A percentile compares a stretch with the other conserved stretches of the same genome.
phyloP scores from a whole-genome alignment of 2,797 vertebrate genomes.

The Chaenodraco wilsoni region DNA sequence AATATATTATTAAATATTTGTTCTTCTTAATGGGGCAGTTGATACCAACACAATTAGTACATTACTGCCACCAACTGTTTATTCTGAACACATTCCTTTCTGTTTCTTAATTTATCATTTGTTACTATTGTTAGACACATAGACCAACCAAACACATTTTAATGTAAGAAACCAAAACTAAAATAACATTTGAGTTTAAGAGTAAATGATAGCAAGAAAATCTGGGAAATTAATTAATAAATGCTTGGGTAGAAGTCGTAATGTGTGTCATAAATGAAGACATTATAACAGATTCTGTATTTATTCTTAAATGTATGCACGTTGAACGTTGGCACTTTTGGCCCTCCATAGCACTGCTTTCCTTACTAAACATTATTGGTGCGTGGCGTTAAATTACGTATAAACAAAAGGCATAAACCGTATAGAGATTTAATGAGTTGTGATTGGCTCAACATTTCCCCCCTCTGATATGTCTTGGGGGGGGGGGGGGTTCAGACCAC shows the following conservation, averaged over 20 bases:
- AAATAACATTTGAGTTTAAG: slow-evolving; percentile 9
- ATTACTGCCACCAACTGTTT: background rate
- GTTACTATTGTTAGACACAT: background rate
- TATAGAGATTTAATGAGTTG: slow-evolving; percentile 32
- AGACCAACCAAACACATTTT: background rate
- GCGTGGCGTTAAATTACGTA: slow-evolving; percentile 28
- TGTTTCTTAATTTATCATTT: background rate
- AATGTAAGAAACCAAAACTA: background rate
- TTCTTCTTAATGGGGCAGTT: background rate
- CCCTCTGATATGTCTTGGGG: slow-evolving; percentile 45
- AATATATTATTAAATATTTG: background rate
- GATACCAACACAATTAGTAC: background rate
- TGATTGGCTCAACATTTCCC: slow-evolving; percentile 26
- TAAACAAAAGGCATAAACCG: background rate
- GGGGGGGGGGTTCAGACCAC: slow-evolving; percentile 17
- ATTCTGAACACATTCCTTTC: background rate
- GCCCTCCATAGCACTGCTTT: background rate
- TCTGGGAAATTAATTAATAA: background rate
- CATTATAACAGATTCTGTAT: background rate
- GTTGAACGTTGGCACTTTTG: background rate
- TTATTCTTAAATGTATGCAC: background rate
- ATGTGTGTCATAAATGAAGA: background rate
- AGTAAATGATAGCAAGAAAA: background rate
- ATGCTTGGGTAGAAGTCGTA: background rate
- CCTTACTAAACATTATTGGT: slow-evolving; percentile 12